A percentile compares a stretch with the other conserved stretches of the same genome.
Evolutionary conservation across 2,888 invertebrate genomes (phyloP).

Genomic region (Plebejus melissa): DNA sequence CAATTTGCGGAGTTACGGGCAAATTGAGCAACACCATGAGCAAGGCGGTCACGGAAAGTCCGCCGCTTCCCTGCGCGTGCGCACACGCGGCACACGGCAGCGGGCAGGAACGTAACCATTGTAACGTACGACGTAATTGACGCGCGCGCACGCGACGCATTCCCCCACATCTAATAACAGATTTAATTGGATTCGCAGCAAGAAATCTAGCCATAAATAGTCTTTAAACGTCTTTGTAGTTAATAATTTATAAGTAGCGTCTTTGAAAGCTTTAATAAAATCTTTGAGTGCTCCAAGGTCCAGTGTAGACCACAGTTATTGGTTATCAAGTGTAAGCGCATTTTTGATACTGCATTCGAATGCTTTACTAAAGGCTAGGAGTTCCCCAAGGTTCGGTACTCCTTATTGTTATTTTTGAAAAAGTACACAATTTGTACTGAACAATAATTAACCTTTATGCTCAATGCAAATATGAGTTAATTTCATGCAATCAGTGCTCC

Average conservation of each 20-base stretch:
- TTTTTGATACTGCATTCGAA: background rate
- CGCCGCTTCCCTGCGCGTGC: constrained; percentile 20
- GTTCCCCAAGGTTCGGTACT: constrained; percentile 1
- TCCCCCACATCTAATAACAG: constrained; percentile 10
- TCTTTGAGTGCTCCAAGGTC: background rate
- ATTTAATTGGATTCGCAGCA: constrained; percentile 16
- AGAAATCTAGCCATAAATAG: constrained; percentile 12
- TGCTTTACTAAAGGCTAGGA: background rate
- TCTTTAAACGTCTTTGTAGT: background rate
- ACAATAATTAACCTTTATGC: constrained; percentile 24
- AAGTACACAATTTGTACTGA: background rate
- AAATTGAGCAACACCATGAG: constrained; percentile 5
- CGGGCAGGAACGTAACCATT: constrained; percentile 8
- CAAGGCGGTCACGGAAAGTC: constrained; percentile 24
- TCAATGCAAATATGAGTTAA: constrained; percentile 21
- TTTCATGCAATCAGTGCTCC: constrained; percentile 13
- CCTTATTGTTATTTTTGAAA: background rate
- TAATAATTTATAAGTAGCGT: background rate
- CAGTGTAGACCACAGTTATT: background rate
- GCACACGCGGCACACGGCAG: background rate
- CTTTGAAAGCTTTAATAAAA: background rate
- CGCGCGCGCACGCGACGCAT: constrained; percentile 22
- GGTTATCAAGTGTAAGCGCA: background rate
- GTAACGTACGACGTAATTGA: constrained; percentile 22
- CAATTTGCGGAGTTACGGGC: background rate